Base-by-base conservation (phyloP, 2,113 vertebrate species). In the Coracopsis vasa region DNA sequence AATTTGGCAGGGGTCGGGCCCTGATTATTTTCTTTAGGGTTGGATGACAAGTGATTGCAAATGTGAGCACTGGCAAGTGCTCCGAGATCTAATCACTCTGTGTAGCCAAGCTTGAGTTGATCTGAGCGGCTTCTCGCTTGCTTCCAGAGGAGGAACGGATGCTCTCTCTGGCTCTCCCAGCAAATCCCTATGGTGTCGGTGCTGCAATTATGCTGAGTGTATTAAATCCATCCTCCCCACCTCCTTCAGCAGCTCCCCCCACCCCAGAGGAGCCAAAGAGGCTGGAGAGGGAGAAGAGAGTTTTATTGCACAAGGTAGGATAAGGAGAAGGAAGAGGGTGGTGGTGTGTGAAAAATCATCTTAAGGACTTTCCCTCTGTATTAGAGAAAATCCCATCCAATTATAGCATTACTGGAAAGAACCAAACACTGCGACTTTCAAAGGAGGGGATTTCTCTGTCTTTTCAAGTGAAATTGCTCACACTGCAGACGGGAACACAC, bases 311-410 rank as follows among this genome's bases (percentile, higher is more conserved):
- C 56, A 93, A 90, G 93, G 92, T 62, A 67, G 85, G 85, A 70
- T 1, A 16, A 65, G 70, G 75, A 41, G 6, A 17, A 90, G 67
- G 60, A 65, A 65, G 80, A 75, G 39, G 90, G 27, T 80, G 95
- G 77, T 24, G 86, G 95, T 75, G 95, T 81, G 95, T 96, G 92
- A 95, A 93, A 94, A 96, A 94, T 93, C 87, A 86, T 95, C 82
- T 92, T 87, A 95, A 95, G 97, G 97, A 97, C 97, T 98, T 97
- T 93, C 96, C 96, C 97, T 95, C 87, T 45, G 94, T 97, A 95
- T 96, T 97, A 94, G 96, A 94, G 97, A 97, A 98, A 98, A 98
- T 98, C 97, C 97, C 96, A 93, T 92, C 96, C 97, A 98, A 97
- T 98, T 98, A 97, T 96, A 62, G 93, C 95, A 97, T 98, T 97